A percentile compares a stretch with the other conserved stretches of the same genome.
Conservation (phyloP, 2,113 vertebrate species). For the Origma solitaria region DNA sequence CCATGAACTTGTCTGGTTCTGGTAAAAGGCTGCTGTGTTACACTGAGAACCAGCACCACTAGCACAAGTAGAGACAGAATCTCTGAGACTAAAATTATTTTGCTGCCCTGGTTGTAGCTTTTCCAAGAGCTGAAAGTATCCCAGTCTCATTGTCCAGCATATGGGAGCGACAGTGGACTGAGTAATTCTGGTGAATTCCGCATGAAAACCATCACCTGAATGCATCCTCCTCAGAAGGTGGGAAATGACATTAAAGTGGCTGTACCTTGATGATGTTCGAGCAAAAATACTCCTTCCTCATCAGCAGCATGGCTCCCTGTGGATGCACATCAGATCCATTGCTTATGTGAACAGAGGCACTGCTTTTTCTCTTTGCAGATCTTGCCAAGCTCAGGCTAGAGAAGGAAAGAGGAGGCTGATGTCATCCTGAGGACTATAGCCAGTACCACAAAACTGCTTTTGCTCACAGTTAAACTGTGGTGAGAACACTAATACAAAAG, state of each 20-base stretch:
- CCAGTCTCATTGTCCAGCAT: fast-evolving
- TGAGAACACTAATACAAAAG: neutral
- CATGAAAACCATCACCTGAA: neutral
- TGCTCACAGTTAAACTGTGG: neutral
- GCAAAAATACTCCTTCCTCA: neutral
- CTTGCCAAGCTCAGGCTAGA: neutral
- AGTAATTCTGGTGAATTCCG: neutral
- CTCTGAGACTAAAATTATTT: neutral
- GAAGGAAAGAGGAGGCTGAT: neutral
- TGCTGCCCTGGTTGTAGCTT: neutral
- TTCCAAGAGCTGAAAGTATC: neutral
- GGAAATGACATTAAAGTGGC: neutral
- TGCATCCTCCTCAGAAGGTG: neutral
- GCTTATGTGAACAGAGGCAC: neutral
- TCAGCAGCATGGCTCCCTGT: neutral
- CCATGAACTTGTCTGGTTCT: neutral
- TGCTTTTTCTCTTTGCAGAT: neutral
- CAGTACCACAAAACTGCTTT: neutral
- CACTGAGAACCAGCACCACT: neutral
- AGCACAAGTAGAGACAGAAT: neutral
- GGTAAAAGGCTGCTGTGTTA: neutral
- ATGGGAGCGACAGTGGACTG: neutral
- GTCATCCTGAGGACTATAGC: neutral
- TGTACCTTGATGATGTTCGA: neutral
- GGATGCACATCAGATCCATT: neutral